Evolutionary conservation across 2,888 invertebrate species (phyloP), one percentile per base, ranked within the genome.

Genomic region (Aporophyla lueneburgensis): DNA sequence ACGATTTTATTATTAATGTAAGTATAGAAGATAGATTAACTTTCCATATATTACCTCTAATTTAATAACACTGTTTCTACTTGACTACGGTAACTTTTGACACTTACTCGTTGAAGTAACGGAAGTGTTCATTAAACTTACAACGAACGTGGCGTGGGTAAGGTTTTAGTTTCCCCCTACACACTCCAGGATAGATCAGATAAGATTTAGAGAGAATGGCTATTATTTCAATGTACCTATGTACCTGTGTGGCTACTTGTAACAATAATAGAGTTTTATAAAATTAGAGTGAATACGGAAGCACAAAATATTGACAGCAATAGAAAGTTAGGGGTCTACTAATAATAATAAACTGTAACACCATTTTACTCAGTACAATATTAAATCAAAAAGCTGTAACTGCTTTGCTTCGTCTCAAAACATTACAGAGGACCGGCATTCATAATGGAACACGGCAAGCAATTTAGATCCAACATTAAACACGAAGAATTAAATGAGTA

Each of bases 41-140:
- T 59, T 61, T 24, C 14, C 14, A 6, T 6, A 24, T 65, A 27
- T 21, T 43, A 46, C 27, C 53, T 51, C 14, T 7, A 33, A 59
- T 61, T 56, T 7, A 16, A 54, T 56, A 65, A 51, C 56, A 24
- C 6, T n/a, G 62, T 33, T 53, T n/a, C 27, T 24, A 24, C 43
- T 76, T 53, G 16, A 49, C n/a, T 33, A 49, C 33, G 53, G 40
- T 24, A 56, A 58, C 27, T 62, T 78, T 51, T 74, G 53, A 59
- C 49, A 74, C 19, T 51, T 65, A 56, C 21, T 67, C 24, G 46
- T 21, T n/a, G 40, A 16, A 59, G 49, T 59, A 33, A 24, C 54
- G 53, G 43, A 80, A 70, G 33, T 70, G 43, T 53, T 56, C n/a
- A 80, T 66, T 65, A 56, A 79, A 79, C 68, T 56, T 65, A 54